Conservation (phyloP, 2,113 vertebrate species). For the Scatophagus argus region DNA sequence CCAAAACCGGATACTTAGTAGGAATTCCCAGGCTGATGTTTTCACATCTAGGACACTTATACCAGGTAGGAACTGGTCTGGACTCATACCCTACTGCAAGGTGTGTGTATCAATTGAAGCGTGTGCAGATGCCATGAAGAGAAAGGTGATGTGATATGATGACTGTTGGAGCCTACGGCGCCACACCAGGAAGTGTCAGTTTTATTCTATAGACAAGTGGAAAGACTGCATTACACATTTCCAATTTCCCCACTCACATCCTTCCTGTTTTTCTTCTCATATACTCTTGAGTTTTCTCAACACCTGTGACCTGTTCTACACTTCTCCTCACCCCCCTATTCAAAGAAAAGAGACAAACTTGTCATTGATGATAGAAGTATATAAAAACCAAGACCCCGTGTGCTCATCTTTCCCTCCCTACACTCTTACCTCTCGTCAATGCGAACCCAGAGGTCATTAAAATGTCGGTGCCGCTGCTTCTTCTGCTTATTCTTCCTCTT, state of each 20-base stretch:
- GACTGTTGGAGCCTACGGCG: constrained; percentile 60
- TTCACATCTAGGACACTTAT: constrained; percentile 56
- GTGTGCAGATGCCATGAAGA: constrained; percentile 38
- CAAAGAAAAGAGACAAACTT: neutral
- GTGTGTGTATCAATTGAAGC: constrained; percentile 22
- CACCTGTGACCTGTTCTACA: constrained; percentile 12
- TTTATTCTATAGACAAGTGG: constrained; percentile 50
- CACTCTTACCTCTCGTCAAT: constrained; percentile 87
- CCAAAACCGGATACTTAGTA: constrained; percentile 60
- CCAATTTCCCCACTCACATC: constrained; percentile 44
- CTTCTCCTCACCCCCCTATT: neutral
- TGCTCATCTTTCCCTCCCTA: neutral
- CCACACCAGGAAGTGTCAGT: constrained; percentile 63
- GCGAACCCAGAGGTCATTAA: constrained; percentile 90
- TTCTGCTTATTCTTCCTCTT: constrained; percentile 83
- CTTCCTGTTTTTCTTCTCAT: constrained; percentile 19
- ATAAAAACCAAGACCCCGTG: neutral
- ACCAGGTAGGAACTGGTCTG: constrained; percentile 55
- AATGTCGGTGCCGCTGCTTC: constrained; percentile 85
- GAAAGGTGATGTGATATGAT: constrained; percentile 62
- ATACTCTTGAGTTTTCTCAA: constrained; percentile 24
- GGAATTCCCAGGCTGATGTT: constrained; percentile 73
- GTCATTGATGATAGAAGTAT: neutral
- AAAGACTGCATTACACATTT: constrained; percentile 53
- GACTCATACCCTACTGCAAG: constrained; percentile 53